These are phyloP conservation scores for Noctua janthina DNA, from an alignment of 2,888 invertebrate genomes.

Conservation along the genomic window DNA sequence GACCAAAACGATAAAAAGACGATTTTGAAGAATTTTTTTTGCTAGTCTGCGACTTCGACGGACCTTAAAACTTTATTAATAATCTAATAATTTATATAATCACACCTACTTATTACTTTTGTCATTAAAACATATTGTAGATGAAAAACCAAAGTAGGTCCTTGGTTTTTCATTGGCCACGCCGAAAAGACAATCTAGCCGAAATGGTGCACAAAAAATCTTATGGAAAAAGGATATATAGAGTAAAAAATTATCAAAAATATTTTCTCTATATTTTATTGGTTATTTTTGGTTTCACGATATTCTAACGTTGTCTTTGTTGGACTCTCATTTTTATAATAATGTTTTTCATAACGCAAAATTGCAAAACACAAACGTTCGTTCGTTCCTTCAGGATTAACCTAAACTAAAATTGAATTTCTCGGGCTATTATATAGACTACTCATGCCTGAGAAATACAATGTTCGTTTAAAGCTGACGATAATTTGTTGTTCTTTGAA, in stretches of 20 bases:
- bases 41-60: neutral
- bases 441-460: neutral
- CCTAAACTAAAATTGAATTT: too few relatives aligned
- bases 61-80: neutral
- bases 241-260: neutral
- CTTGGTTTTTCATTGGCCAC: too few relatives aligned
- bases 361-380: too few relatives aligned
- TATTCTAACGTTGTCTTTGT: neutral
- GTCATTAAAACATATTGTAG: too few relatives aligned
- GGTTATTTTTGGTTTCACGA: neutral
- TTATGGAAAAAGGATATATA: neutral
- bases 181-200: neutral
- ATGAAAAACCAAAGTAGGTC: too few relatives aligned
- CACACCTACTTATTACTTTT: too few relatives aligned
- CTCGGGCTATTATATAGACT: too few relatives aligned
- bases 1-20: slow-evolving; percentile 6
- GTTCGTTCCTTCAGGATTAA: too few relatives aligned
- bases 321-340: neutral
- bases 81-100: neutral
- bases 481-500: neutral
- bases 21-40: neutral
- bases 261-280: too few relatives aligned
- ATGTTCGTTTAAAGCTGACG: too few relatives aligned
- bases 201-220: neutral
- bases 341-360: neutral